Conservation (phyloP, 1,140 invertebrate species). For the Zaprionus inermis region DNA sequence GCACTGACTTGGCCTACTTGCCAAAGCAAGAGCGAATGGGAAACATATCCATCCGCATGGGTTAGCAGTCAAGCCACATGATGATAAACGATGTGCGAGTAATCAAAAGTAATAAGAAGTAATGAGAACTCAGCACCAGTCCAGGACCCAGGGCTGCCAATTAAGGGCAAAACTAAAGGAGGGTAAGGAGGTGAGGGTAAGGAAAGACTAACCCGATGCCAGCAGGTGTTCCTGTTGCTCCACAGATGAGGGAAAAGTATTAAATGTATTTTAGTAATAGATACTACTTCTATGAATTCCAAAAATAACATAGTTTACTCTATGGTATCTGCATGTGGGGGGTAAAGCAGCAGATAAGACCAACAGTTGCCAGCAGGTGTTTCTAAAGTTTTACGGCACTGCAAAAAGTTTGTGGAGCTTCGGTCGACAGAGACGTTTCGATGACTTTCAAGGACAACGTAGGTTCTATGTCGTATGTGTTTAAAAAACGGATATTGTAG, state of each 20-base stretch:
- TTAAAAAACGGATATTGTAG: background rate
- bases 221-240: slow-evolving; percentile 22
- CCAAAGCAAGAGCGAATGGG: slow-evolving; percentile 34
- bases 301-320: too few species aligned
- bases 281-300: too few species aligned
- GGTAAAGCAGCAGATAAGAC: too few species aligned
- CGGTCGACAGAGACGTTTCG: background rate
- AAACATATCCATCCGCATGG: background rate
- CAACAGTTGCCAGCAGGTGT: background rate
- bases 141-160: slow-evolving; percentile 49
- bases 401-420: too few species aligned
- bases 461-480: background rate
- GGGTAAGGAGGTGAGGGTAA: too few species aligned
- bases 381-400: background rate
- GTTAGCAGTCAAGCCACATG: slow-evolving; percentile 27
- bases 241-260: background rate
- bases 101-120: slow-evolving; percentile 41
- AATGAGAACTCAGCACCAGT: slow-evolving; percentile 49
- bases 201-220: background rate
- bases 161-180: slow-evolving; percentile 32
- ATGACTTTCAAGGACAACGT: background rate
- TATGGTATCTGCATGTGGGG: too few species aligned
- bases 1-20: slow-evolving; percentile 54
- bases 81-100: slow-evolving; percentile 48
- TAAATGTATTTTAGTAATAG: too few species aligned